A percentile compares a stretch with the other conserved stretches of the same genome.
Evolutionary conservation across 2,888 invertebrate species (phyloP).

Genomic region (Aspidapion aeneum): DNA sequence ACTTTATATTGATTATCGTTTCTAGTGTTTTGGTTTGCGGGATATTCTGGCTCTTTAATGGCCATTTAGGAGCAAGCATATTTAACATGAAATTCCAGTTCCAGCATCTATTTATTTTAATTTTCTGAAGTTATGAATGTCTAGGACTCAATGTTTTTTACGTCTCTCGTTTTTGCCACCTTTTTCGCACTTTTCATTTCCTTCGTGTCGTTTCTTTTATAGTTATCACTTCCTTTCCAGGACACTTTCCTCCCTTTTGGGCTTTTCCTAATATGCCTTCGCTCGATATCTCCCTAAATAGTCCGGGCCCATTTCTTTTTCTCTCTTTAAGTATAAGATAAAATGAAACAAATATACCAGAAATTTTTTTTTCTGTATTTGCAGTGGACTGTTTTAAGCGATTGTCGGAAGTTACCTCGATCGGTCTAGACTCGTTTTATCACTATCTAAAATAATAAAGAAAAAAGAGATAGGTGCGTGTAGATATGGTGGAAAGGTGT

Average conservation of each 20-base stretch:
- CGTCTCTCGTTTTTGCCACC: constrained; percentile 44
- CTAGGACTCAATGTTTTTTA: not conserved
- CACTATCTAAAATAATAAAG: too few relatives aligned
- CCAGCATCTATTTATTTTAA: too few relatives aligned
- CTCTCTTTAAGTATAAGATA: not conserved
- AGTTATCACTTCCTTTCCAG: constrained; percentile 44
- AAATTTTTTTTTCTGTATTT: too few relatives aligned
- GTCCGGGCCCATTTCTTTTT: not conserved
- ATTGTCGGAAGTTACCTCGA: too few relatives aligned
- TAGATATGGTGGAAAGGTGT: too few relatives aligned
- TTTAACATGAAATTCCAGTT: too few relatives aligned
- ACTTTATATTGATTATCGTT: not conserved
- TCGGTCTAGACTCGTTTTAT: too few relatives aligned
- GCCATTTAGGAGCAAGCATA: too few relatives aligned
- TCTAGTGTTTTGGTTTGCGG: not conserved
- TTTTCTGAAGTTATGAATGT: too few relatives aligned
- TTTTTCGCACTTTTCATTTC: constrained; percentile 46
- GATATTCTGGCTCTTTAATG: too few relatives aligned
- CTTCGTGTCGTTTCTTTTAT: constrained; percentile 44
- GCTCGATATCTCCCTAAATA: not conserved
- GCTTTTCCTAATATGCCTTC: constrained; percentile 6
- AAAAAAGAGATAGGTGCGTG: too few relatives aligned
- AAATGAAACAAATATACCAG: not conserved
- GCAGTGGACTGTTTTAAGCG: too few relatives aligned
- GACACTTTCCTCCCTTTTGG: constrained; percentile 19